These are phyloP conservation scores for Acanthis flammea DNA, from an alignment of 2,797 vertebrate genomes.

Conservation along the genomic window DNA sequence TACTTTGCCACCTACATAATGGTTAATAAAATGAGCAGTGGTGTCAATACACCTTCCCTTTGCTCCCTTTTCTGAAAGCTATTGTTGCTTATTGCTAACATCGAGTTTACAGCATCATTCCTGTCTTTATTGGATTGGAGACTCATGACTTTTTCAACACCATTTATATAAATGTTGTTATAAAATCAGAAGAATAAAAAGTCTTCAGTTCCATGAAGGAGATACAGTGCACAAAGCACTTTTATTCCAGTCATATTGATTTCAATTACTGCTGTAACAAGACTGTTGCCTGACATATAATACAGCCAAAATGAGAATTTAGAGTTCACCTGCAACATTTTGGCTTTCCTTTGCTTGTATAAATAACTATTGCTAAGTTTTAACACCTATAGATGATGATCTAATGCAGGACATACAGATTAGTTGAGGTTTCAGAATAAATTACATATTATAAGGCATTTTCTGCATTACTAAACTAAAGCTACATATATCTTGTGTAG, in stretches of 20 bases:
- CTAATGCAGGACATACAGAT: background rate
- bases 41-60: background rate
- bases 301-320: background rate
- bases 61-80: background rate
- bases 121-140: constrained; percentile 10
- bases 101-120: background rate
- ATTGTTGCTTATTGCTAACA: background rate
- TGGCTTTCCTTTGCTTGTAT: background rate
- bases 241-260: background rate
- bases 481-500: background rate
- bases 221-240: background rate
- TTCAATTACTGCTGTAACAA: background rate
- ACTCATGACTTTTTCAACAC: constrained; percentile 2
- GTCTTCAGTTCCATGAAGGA: background rate
- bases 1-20: background rate
- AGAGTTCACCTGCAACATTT: background rate
- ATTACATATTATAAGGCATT: background rate
- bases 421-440: background rate
- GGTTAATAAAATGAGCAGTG: background rate
- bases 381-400: background rate
- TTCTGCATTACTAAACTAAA: background rate
- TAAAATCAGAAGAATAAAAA: background rate
- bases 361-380: background rate
- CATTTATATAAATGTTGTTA: background rate
- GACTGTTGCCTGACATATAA: background rate